These are phyloP conservation scores for Heliconius sara DNA, from an alignment of 2,888 invertebrate genomes.

Conservation along the genomic window DNA sequence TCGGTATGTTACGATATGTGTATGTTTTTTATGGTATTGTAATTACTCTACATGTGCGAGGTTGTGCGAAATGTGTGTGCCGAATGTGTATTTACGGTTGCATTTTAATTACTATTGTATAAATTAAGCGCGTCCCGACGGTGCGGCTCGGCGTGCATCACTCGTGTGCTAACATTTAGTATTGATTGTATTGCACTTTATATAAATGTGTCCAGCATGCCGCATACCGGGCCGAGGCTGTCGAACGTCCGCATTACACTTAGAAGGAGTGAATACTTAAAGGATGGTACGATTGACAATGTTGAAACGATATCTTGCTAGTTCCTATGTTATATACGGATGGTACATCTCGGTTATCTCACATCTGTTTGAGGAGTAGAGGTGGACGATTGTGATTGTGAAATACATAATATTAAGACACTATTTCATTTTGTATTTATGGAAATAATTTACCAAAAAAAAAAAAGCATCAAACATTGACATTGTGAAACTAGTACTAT, in stretches of 20 bases:
- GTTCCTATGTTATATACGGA: constrained; percentile 59
- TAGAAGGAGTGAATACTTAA: constrained; percentile 56
- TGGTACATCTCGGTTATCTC: constrained; percentile 18
- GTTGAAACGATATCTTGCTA: constrained; percentile 57
- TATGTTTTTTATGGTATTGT: constrained; percentile 66
- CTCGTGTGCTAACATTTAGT: background rate
- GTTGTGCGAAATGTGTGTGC: constrained; percentile 69
- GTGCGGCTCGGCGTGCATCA: background rate
- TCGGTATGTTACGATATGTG: constrained; percentile 62
- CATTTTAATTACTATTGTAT: constrained; percentile 53
- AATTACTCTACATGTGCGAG: constrained; percentile 69
- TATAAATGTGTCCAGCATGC: too few relatives aligned
- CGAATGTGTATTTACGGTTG: constrained; percentile 52
- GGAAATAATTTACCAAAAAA: background rate
- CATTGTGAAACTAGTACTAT: constrained; percentile 14
- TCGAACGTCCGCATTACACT: constrained; percentile 43
- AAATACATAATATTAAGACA: background rate
- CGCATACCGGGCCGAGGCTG: background rate
- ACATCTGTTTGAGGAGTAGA: background rate
- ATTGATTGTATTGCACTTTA: background rate
- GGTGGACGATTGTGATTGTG: constrained; percentile 18
- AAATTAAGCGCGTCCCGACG: constrained; percentile 35
- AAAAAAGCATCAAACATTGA: background rate
- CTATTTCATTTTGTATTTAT: background rate
- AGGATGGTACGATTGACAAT: constrained; percentile 51